Percentiles rank a stretch among this genome's conserved stretches.
Conservation (phyloP, 1,140 invertebrate genomes). For the Zelostemma sp. region DNA sequence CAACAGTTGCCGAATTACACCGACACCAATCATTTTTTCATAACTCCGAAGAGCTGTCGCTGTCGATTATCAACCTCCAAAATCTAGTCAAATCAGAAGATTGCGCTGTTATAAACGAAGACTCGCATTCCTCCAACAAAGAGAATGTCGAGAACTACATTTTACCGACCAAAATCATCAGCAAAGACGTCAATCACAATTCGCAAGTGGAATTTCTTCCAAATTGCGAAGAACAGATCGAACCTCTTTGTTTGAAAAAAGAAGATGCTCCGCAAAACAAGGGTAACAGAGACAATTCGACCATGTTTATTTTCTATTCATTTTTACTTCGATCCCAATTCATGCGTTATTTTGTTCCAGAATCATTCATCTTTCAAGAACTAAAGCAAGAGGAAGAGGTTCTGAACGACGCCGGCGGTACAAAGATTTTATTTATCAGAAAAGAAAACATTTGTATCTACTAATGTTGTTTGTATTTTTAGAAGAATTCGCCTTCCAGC, state of each 20-base stretch:
- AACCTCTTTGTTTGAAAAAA: constrained; percentile 33
- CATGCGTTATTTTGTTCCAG: no score
- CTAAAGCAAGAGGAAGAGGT: no score
- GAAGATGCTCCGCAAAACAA: constrained; percentile 15
- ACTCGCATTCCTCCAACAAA: constrained; percentile 21
- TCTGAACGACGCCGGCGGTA: no score
- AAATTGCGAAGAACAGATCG: constrained; percentile 26
- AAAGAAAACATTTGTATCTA: no score
- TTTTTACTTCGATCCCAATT: no score
- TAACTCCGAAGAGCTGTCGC: constrained; percentile 51
- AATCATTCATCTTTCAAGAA: no score
- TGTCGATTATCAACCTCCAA: constrained; percentile 52
- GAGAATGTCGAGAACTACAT: constrained; percentile 24
- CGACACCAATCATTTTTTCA: constrained; percentile 52
- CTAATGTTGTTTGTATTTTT: no score
- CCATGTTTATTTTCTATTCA: no score
- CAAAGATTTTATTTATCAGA: no score
- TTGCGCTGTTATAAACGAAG: not conserved
- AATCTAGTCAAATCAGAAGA: constrained; percentile 31
- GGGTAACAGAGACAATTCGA: no score
- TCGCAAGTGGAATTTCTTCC: not conserved
- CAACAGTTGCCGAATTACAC: constrained; percentile 47
- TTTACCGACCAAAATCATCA: constrained; percentile 10
- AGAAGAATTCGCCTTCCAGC: no score
- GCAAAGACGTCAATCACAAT: constrained; percentile 27